A percentile compares a stretch with the other conserved stretches of the same genome.
Evolutionary conservation across 2,113 vertebrate genomes (phyloP).

Genomic region (Colistium nudipinnis): DNA sequence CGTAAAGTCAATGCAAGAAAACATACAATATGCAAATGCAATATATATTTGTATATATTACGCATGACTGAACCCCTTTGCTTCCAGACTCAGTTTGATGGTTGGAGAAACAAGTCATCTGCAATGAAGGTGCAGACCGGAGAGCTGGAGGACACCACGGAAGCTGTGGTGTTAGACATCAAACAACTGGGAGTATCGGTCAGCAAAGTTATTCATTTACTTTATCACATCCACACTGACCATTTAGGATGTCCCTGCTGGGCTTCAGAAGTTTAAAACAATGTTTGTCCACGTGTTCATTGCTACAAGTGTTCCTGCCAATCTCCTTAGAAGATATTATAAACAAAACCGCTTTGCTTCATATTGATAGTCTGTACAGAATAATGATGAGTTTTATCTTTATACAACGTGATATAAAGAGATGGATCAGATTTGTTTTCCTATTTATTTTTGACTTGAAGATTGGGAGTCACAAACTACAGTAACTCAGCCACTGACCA

Average conservation of each 20-base stretch:
- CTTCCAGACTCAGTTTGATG: conserved; percentile 82
- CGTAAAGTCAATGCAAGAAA: background rate
- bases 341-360: too few relatives aligned
- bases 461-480: background rate
- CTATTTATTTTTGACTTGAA: too few relatives aligned
- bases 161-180: conserved; percentile 78
- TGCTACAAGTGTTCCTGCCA: background rate
- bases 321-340: background rate
- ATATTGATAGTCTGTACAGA: background rate
- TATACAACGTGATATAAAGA: background rate
- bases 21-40: background rate
- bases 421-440: too few relatives aligned
- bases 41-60: background rate
- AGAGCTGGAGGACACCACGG: conserved; percentile 77
- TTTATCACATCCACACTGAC: background rate
- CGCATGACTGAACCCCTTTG: background rate
- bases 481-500: background rate
- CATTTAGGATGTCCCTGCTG: background rate
- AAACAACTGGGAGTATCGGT: conserved; percentile 84
- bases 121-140: conserved; percentile 79
- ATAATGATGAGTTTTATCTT: background rate
- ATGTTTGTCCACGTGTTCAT: background rate
- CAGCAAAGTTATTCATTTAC: conserved; percentile 13
- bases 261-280: background rate
- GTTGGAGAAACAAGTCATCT: conserved; percentile 84